phyloP scores from a whole-genome alignment of 2,888 invertebrate genomes.

The Eremobia ochroleuca region DNA sequence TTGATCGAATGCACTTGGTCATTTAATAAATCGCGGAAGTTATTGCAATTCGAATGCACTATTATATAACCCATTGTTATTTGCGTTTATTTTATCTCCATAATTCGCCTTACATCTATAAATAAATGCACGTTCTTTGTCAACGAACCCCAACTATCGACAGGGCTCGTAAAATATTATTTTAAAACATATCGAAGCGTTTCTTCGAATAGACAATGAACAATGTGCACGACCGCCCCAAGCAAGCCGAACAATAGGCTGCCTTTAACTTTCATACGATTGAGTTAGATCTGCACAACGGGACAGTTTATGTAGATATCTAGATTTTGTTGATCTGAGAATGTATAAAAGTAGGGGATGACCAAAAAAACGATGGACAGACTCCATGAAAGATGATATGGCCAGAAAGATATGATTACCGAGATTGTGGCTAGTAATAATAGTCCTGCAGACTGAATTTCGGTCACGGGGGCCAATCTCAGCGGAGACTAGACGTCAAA shows the following conservation, averaged over 20 bases:
- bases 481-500: background rate
- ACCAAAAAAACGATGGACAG: no score
- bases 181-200: constrained; percentile 74
- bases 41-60: background rate
- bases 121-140: constrained; percentile 65
- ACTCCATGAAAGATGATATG: background rate
- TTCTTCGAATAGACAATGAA: constrained; percentile 84
- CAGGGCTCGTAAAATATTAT: constrained; percentile 74
- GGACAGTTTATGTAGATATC: constrained; percentile 68
- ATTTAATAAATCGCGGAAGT: background rate
- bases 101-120: constrained; percentile 44
- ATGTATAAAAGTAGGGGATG: background rate
- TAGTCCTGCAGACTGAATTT: background rate
- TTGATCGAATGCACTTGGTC: background rate
- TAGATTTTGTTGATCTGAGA: constrained; percentile 37
- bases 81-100: constrained; percentile 29
- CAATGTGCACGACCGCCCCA: constrained; percentile 83
- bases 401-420: no score
- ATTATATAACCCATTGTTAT: constrained; percentile 9
- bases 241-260: constrained; percentile 77
- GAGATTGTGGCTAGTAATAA: background rate
- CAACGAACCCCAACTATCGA: constrained; percentile 66
- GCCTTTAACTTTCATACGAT: constrained; percentile 75
- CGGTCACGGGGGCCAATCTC: background rate
- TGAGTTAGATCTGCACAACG: constrained; percentile 75